phyloP scores from a whole-genome alignment of 1,140 invertebrate species.

The Ridgeia piscesae region DNA sequence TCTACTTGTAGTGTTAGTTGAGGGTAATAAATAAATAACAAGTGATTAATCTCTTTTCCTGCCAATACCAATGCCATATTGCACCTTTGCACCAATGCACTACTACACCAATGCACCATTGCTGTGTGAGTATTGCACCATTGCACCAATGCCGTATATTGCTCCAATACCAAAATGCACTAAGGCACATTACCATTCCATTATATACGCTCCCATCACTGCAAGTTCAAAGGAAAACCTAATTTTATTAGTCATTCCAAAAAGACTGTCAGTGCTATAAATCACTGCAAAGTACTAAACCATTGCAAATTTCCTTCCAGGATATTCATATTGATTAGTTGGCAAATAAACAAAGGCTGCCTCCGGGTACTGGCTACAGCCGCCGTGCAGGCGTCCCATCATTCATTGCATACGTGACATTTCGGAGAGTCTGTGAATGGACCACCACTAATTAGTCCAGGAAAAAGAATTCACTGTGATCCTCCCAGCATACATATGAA shows the following conservation, averaged over 20 bases:
- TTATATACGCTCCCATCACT: too few relatives aligned
- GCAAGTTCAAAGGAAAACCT: not conserved
- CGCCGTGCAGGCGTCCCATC: not conserved
- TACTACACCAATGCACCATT: too few relatives aligned
- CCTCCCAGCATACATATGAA: too few relatives aligned
- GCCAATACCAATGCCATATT: not conserved
- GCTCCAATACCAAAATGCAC: too few relatives aligned
- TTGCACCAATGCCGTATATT: too few relatives aligned
- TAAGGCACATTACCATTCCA: too few relatives aligned
- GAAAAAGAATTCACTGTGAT: not conserved
- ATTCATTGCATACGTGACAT: not conserved
- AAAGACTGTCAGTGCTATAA: not conserved
- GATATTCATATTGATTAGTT: not conserved
- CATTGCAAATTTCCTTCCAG: not conserved
- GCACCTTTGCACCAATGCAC: not conserved
- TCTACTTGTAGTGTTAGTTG: not conserved
- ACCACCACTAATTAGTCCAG: not conserved
- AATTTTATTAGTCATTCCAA: not conserved
- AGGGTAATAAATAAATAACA: not conserved
- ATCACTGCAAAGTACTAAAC: not conserved
- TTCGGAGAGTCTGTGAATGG: not conserved
- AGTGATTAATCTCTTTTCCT: not conserved
- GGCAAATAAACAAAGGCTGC: not conserved
- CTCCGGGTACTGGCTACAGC: not conserved
- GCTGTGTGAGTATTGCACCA: too few relatives aligned